phyloP scores from a whole-genome alignment of 2,113 vertebrate species.

The Ptyas mucosa region DNA sequence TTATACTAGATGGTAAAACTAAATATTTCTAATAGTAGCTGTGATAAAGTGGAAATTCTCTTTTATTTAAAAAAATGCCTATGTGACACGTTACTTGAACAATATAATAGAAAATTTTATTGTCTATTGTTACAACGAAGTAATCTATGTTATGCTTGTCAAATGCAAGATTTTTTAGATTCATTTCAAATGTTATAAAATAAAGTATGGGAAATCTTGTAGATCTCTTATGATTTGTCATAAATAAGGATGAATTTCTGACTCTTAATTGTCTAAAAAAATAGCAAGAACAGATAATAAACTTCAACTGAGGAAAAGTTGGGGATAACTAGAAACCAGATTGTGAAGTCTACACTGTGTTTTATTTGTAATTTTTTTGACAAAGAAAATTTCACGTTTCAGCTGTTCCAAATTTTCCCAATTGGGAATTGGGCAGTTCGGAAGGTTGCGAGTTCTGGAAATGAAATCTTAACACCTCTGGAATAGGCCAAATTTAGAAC shows the following conservation, averaged over 20 bases:
- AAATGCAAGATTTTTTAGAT: not conserved
- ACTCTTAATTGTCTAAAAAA: not conserved
- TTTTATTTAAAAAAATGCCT: not conserved
- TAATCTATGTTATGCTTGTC: not conserved
- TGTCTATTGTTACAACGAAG: not conserved
- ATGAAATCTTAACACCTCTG: not conserved
- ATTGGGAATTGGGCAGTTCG: not conserved
- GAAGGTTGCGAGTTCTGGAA: not conserved
- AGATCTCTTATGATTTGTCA: not conserved
- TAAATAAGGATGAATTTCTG: not conserved
- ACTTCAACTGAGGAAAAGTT: not conserved
- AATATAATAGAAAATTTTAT: not conserved
- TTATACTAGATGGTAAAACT: not conserved
- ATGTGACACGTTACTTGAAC: not conserved
- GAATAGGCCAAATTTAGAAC: not conserved
- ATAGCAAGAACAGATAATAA: not conserved
- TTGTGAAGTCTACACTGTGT: not conserved
- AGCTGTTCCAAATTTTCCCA: not conserved
- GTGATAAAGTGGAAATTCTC: not conserved
- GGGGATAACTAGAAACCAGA: not conserved
- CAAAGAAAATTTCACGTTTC: not conserved
- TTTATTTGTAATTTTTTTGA: not conserved
- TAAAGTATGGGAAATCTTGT: not conserved
- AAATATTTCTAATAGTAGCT: not conserved
- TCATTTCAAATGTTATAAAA: not conserved